Evolutionary conservation across 2,888 invertebrate species (phyloP).

Genomic region (Tachina fera): DNA sequence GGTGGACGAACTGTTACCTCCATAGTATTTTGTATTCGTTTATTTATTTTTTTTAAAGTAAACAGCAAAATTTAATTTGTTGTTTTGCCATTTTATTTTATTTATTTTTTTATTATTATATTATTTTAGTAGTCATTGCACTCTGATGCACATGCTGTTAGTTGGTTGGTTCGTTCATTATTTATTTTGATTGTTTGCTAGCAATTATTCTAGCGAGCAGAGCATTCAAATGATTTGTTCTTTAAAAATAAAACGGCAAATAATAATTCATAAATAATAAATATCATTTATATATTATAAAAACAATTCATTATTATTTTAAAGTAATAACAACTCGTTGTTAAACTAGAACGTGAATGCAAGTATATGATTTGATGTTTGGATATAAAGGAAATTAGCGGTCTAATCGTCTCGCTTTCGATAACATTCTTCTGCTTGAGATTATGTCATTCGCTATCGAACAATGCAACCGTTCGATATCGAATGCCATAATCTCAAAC

Average conservation of each 20-base stretch:
- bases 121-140: conserved; percentile 67
- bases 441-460: too few relatives aligned
- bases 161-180: conserved; percentile 39
- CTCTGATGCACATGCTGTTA: conserved; percentile 67
- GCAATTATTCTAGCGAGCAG: conserved; percentile 47
- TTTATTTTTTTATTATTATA: conserved; percentile 19
- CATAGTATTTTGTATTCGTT: conserved; percentile 43
- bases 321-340: neutral
- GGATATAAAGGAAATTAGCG: too few relatives aligned
- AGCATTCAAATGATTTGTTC: conserved; percentile 12
- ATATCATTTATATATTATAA: too few relatives aligned
- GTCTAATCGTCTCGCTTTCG: too few relatives aligned
- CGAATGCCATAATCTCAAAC: too few relatives aligned
- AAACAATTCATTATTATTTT: too few relatives aligned
- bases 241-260: neutral
- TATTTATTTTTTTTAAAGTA: conserved; percentile 30
- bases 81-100: conserved; percentile 33
- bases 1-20: conserved; percentile 71
- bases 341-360: too few relatives aligned
- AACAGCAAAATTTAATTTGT: conserved; percentile 56
- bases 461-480: too few relatives aligned
- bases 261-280: too few relatives aligned
- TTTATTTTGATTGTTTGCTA: conserved; percentile 57
- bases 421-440: too few relatives aligned
- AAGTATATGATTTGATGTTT: too few relatives aligned